phyloP scores from a whole-genome alignment of 2,113 vertebrate genomes.

The Acanthisitta chloris region DNA sequence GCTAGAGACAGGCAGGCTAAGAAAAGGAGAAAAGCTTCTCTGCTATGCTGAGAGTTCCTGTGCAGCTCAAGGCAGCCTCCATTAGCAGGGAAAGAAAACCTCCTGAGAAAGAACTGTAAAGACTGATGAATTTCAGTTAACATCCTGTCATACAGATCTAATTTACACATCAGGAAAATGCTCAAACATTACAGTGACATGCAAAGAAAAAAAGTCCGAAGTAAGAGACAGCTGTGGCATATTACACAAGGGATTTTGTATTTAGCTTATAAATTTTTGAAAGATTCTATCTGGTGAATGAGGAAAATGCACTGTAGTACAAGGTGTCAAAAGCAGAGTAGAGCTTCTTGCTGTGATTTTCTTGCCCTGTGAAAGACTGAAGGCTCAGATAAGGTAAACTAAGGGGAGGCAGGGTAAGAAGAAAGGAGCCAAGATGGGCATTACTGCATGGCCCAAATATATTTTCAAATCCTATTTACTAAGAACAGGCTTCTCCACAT shows the following conservation, averaged over 20 bases:
- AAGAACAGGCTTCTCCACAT: neutral
- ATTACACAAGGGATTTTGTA: conserved; percentile 11
- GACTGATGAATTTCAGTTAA: conserved; percentile 26
- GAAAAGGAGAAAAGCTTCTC: neutral
- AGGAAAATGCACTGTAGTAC: neutral
- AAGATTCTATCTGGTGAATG: neutral
- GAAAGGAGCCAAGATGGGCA: neutral
- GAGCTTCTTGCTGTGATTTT: neutral
- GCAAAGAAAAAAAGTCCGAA: neutral
- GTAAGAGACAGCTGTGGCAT: conserved; percentile 8
- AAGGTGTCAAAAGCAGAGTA: neutral
- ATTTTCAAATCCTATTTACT: conserved; percentile 42
- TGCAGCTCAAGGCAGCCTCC: neutral
- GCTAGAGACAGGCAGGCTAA: neutral
- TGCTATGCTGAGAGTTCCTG: neutral
- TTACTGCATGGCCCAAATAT: conserved; percentile 4
- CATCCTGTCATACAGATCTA: conserved; percentile 20
- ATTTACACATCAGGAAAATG: conserved; percentile 37
- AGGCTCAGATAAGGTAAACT: neutral
- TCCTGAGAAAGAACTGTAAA: conserved; percentile 25
- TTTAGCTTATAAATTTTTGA: conserved; percentile 24
- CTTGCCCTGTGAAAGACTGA: neutral
- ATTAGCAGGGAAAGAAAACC: neutral
- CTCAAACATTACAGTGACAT: conserved; percentile 7
- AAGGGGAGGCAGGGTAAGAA: neutral